Base-by-base conservation (phyloP, 1,140 invertebrate species). In the Chironomus tepperi region DNA sequence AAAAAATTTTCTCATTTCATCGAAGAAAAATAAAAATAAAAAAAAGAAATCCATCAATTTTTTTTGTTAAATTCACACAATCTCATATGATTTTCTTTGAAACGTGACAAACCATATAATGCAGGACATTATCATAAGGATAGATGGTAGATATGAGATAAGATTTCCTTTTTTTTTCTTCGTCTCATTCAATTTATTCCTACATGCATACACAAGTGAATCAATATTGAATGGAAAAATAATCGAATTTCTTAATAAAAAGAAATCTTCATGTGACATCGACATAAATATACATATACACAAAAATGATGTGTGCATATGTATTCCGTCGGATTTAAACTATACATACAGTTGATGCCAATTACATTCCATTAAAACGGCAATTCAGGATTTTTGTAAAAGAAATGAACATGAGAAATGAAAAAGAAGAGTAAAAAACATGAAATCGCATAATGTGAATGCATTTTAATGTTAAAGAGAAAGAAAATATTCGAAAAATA, bases 391-490 rank as follows among this genome's bases (percentile, higher is more conserved):
- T 34, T n/a, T n/a, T 34, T 34, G 24, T 34, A 34, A 34, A 8
- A 73, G 42, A 7, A 15, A 34, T 9, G 7, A 72, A 18, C 67
- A 18, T 1, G 21, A 70, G 16, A 18, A 7, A 67, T n/a, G n/a
- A n/a, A n/a, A n/a, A n/a, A n/a, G n/a, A n/a, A n/a, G n/a, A 19
- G 19, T 18, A 19, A 70, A 70, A 70, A 70, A 18, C 65, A 70
- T 70, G 65, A 70, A 19, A 18, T 70, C 65, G 65, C 65, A 70
- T 70, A 70, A 70, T 70, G 65, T 70, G 65, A 70, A 70, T 70
- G 65, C 65, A 70, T 70, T 70, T 70, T 21, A 21, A 70, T 70
- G 16, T 21, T 19, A 70, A 70, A 70, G 65, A 19, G 9, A 7
- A 19, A 70, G 65, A 70, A 70, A n/a, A 57, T n/a, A 57, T 57